A percentile compares a stretch with the other conserved stretches of the same genome.
These are phyloP conservation scores for Nymphalis urticae DNA, from an alignment of 2,888 invertebrate species.

Conservation along the genomic window DNA sequence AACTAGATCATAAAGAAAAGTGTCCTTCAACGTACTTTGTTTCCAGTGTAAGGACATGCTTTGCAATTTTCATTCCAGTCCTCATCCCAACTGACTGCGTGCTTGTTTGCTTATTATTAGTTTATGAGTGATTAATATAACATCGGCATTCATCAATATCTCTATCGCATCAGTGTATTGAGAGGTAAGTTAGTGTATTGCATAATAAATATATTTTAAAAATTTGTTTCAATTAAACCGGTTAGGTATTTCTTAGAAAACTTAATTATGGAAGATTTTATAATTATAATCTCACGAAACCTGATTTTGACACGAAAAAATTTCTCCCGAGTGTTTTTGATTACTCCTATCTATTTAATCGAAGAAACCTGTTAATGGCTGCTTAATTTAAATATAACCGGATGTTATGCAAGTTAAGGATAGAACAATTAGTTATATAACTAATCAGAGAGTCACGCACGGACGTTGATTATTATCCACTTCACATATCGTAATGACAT, in stretches of 20 bases:
- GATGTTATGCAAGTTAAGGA: conserved; percentile 44
- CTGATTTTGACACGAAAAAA: conserved; percentile 25
- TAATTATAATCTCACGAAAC: conserved; percentile 28
- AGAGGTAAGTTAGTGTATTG: conserved; percentile 16
- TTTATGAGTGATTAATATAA: conserved; percentile 12
- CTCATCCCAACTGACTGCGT: conserved; percentile 49
- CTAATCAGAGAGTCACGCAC: conserved; percentile 20
- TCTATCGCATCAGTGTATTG: conserved; percentile 5
- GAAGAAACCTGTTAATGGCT: conserved; percentile 28
- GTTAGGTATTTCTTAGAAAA: conserved; percentile 15
- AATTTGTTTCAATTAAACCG: conserved; percentile 7
- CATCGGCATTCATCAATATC: conserved; percentile 14
- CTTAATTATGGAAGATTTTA: conserved; percentile 24
- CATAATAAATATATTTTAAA: conserved; percentile 12
- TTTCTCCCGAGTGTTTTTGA: conserved; percentile 28
- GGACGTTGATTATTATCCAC: conserved; percentile 9
- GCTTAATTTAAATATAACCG: conserved; percentile 36
- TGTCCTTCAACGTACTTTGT: conserved; percentile 69
- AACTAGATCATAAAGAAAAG: conserved; percentile 70
- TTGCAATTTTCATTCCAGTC: conserved; percentile 70
- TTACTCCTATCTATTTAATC: conserved; percentile 24
- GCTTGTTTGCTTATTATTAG: conserved; percentile 46
- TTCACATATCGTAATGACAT: conserved; percentile 16
- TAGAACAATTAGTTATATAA: conserved; percentile 46
- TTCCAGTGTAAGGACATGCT: conserved; percentile 63